These are phyloP conservation scores for Gymnogyps californianus DNA, from an alignment of 2,113 vertebrate genomes.

Conservation along the genomic window DNA sequence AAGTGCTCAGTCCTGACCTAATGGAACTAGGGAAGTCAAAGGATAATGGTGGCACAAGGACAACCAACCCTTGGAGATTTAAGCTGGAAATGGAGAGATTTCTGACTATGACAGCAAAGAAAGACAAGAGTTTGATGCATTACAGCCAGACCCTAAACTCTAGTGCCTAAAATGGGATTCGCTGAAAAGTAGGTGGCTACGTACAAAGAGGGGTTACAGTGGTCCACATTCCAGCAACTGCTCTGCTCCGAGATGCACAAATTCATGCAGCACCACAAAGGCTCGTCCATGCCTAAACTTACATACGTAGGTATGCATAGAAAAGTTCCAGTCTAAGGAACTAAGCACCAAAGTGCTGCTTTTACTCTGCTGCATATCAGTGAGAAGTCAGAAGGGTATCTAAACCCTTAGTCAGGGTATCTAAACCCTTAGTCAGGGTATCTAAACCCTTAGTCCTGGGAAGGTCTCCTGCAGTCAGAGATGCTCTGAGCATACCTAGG, in stretches of 20 bases:
- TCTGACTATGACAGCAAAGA: neutral
- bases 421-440: no score
- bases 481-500: neutral
- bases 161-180: neutral
- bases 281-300: neutral
- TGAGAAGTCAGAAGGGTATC: neutral
- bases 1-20: neutral
- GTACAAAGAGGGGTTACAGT: neutral
- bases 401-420: neutral
- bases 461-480: neutral
- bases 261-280: neutral
- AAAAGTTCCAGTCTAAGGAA: neutral
- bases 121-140: neutral
- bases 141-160: neutral
- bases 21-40: neutral
- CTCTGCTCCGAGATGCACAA: neutral
- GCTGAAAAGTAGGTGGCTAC: neutral
- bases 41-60: neutral
- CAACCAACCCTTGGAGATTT: neutral
- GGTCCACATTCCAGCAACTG: neutral
- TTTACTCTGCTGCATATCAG: neutral
- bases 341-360: neutral
- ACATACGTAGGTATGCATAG: neutral
- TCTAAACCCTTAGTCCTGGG: neutral
- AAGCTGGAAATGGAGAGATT: neutral